Evolutionary conservation across 2,888 invertebrate genomes (phyloP), one percentile per base, ranked within the genome.

Genomic region (Coremacera marginata): DNA sequence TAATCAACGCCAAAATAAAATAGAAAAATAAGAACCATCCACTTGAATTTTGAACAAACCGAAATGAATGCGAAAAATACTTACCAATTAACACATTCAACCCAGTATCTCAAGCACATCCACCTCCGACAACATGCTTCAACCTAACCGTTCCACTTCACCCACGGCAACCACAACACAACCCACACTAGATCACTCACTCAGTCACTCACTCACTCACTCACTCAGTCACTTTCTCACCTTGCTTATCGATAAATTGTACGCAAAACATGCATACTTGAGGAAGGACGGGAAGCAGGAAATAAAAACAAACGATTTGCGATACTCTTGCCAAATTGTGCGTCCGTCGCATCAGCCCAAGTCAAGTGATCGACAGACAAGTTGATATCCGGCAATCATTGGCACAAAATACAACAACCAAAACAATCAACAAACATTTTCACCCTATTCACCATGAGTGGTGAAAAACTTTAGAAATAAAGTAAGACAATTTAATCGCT

Each of bases 21-120:
- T 34, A 34, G 22, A 22, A 19, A 34, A 8, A 37, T 34, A 34
- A 37, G 16, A 19, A 34, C 3, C 19, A 19, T n/a, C 44, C 16
- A 19, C 27, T 34, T 16, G 22, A 34, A 44, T 71, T 27, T 22
- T 51, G 44, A 74, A 5, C 44, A 5, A 27, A 51, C 11, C 62
- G 25, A 49, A n/a, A 65, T 52, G 16, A 16, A 65, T 63, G 67
- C 44, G 72, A 72, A 67, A 67, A 77, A 72, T 63, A 55, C 31
- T 68, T 51, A 67, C 67, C 72, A 77, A 77, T 77, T 77, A 77
- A 77, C 77, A 73, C 57, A 44, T 65, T 62, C 55, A 19, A 70
- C 34, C 19, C 19, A 55, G 34, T 62, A 37, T 52, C 22, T 75
- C 55, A 19, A 70, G 57, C 31, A 63, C 63, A 44, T 14, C 60